These are phyloP conservation scores for Poecilus cupreus DNA, from an alignment of 2,888 invertebrate genomes.

Conservation along the genomic window DNA sequence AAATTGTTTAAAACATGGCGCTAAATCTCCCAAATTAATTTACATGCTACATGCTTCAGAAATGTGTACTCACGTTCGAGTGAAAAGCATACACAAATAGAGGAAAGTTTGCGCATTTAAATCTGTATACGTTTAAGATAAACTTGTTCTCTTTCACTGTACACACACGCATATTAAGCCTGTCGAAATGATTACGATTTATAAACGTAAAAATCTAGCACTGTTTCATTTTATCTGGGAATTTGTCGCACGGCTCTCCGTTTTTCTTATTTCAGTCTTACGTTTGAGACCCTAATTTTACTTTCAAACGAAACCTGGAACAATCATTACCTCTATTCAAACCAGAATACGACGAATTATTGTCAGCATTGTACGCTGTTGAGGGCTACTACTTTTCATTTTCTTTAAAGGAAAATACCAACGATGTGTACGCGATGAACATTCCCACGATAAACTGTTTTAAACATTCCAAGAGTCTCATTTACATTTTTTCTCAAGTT, in stretches of 20 bases:
- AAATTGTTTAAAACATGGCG: neutral
- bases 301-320: conserved; percentile 23
- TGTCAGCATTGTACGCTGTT: neutral
- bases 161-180: neutral
- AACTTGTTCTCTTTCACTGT: neutral
- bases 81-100: neutral
- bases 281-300: neutral
- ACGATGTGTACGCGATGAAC: conserved; percentile 25
- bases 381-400: conserved; percentile 8
- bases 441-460: conserved; percentile 10
- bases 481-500: conserved; percentile 37
- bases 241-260: neutral
- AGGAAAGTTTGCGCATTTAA: conserved; percentile 3
- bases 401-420: conserved; percentile 16
- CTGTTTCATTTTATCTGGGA: too few species aligned
- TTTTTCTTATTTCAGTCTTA: neutral
- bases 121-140: neutral
- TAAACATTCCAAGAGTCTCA: conserved; percentile 22
- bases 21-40: neutral
- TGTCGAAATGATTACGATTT: neutral
- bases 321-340: neutral
- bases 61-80: neutral
- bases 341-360: conserved; percentile 4
- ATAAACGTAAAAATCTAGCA: too few species aligned
- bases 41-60: neutral